Conservation (phyloP, 2,113 vertebrate genomes). For the Pongo abelii region DNA sequence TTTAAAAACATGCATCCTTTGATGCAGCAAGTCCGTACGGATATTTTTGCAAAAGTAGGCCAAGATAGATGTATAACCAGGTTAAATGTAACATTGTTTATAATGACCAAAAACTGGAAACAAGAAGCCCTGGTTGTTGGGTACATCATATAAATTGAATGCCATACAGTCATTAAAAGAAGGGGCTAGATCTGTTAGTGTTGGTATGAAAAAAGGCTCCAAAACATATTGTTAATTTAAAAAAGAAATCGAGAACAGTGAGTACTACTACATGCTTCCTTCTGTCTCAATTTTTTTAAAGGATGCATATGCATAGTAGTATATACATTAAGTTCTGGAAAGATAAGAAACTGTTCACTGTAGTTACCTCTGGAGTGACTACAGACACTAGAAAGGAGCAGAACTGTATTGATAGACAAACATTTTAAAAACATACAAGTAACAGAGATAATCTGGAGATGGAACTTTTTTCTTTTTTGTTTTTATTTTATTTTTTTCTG, state of each 20-base stretch:
- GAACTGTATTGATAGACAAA: not conserved
- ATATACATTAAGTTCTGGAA: not conserved
- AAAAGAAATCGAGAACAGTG: not conserved
- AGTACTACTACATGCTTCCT: not conserved
- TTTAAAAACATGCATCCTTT: not conserved
- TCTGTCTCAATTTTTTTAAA: constrained; percentile 9
- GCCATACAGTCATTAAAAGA: not conserved
- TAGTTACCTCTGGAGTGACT: not conserved
- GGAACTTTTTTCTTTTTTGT: not conserved
- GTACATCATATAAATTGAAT: not conserved
- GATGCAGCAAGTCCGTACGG: not conserved
- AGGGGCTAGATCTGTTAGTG: not conserved
- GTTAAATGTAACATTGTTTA: not conserved
- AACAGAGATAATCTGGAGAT: not conserved
- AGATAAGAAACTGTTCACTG: not conserved
- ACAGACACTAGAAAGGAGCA: constrained; percentile 19
- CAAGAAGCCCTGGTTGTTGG: not conserved
- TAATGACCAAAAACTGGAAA: not conserved
- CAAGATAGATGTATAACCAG: not conserved
- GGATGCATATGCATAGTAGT: not conserved
- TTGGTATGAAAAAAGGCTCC: not conserved
- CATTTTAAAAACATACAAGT: not conserved
- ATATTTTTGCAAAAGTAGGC: constrained; percentile 36
- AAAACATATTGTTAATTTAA: not conserved
- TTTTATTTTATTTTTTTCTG: not conserved